phyloP scores from a whole-genome alignment of 92 coral and sea anemone genomes.

The Porites lobata region DNA sequence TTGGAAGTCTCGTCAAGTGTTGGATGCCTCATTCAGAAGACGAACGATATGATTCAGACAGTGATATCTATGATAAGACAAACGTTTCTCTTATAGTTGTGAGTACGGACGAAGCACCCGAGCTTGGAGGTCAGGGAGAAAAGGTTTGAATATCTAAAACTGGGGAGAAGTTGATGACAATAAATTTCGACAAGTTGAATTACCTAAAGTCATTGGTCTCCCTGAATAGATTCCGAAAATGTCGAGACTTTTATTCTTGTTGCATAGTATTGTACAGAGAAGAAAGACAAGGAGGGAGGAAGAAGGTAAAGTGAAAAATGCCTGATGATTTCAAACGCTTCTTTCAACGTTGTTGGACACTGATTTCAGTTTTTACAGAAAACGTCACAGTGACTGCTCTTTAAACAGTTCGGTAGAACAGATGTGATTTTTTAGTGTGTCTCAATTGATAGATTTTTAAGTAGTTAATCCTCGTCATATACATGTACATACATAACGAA shows the following conservation, averaged over 20 bases:
- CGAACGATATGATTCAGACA: background rate
- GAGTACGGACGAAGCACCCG: constrained; percentile 1
- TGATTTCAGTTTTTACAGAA: too few relatives aligned
- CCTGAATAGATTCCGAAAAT: background rate
- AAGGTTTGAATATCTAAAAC: background rate
- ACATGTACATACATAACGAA: background rate
- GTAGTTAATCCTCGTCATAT: background rate
- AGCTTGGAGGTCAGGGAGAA: too few relatives aligned
- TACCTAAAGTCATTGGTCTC: background rate
- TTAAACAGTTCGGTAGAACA: background rate
- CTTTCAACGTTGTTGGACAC: too few relatives aligned
- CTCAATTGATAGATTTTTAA: background rate
- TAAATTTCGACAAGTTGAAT: too few relatives aligned
- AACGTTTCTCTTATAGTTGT: background rate
- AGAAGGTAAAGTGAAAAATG: too few relatives aligned
- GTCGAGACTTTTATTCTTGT: too few relatives aligned
- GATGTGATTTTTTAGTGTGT: background rate
- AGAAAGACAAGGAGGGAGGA: background rate
- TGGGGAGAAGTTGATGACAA: background rate
- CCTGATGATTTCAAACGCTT: too few relatives aligned
- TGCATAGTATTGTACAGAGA: background rate
- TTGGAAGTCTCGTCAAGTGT: constrained; percentile 23
- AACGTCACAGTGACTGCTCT: background rate
- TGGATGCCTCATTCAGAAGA: constrained; percentile 24
- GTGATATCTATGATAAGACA: constrained; percentile 1